Conservation (phyloP, 92 coral and sea anemone species). For the Isaurus tuberculatus region DNA sequence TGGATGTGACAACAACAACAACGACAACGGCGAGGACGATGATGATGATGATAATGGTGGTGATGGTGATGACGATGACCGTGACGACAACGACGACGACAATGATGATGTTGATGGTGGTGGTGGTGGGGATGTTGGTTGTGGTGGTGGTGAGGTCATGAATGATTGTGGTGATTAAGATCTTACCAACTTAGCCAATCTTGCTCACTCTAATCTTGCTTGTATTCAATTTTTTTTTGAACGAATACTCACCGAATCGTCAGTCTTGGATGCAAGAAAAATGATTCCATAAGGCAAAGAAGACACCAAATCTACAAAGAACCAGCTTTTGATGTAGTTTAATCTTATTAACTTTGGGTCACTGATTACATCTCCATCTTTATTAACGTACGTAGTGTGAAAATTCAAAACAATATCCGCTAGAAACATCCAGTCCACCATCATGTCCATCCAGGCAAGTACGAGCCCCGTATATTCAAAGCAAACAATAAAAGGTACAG, state of each 20-base stretch:
- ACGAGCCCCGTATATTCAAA: constrained; percentile 60
- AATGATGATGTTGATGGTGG: no score
- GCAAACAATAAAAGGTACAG: constrained; percentile 96
- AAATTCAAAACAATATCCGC: constrained; percentile 92
- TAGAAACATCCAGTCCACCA: constrained; percentile 92
- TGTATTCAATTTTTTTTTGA: no score
- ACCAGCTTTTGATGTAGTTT: constrained; percentile 89
- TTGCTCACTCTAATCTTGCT: no score
- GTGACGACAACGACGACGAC: no score
- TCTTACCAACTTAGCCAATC: no score
- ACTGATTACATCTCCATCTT: constrained; percentile 86
- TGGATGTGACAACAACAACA: no score
- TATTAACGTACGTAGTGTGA: constrained; percentile 91
- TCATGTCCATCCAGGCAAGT: constrained; percentile 73
- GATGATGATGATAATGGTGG: no score
- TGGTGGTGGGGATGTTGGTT: no score
- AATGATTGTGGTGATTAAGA: no score
- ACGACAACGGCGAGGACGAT: no score
- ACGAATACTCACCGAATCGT: constrained; percentile 71
- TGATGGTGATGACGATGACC: no score
- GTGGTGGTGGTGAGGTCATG: no score
- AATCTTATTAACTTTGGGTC: constrained; percentile 78
- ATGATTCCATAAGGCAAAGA: constrained; percentile 94
- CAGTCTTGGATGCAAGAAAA: constrained; percentile 52
- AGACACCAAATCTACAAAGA: constrained; percentile 90